Base-by-base conservation (phyloP, 1,140 invertebrate genomes). In the Drosophila baimaii region DNA sequence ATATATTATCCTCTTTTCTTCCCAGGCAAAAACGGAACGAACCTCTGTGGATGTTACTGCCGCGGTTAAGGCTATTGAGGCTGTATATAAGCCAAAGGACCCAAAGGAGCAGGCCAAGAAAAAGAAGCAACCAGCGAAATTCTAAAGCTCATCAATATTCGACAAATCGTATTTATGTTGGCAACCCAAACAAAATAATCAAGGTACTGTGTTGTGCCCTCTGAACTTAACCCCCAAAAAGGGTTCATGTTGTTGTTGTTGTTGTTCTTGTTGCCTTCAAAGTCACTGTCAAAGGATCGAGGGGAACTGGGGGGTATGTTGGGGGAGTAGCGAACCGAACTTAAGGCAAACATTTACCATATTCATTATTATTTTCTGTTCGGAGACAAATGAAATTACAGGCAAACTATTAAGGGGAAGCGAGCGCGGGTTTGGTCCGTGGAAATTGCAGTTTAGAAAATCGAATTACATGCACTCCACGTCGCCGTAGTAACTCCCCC, bases 281-380 rank as follows among this genome's bases (percentile, higher is more conserved):
- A 77, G 72, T 80, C 72, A 81, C 56, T 73, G 75, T 35, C 74
- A 54, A 65, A 51, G 49, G 61, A 80, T 54, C 68, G 54, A n/a
- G n/a, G 52, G 31, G 65, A 19, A 49, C 41, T 19, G 37, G 61
- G 1, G n/a, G 29, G 19, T 33, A 29, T 37, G 52, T 33, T 15
- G 6, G 7, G 43, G 33, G 15, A 10, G 33, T 9, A n/a, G 21
- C 21, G 2, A 41, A 27, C 39, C 29, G 52, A 80, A 83, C 66
- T 86, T 77, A 73, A 29, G 51, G 39, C 79, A 88, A 88, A 88
- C 65, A 86, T 88, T 86, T 86, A 57, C 74, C 76, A 82, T 70
- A 69, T 82, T 63, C 47, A 59, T 79, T 73, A 41, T 58, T 74
- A 39, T 57, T 52, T 23, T 52, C 27, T 37, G 29, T 37, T 37